These are phyloP conservation scores for Mesaphorura yosii DNA, from an alignment of 1,140 invertebrate species.

Conservation along the genomic window DNA sequence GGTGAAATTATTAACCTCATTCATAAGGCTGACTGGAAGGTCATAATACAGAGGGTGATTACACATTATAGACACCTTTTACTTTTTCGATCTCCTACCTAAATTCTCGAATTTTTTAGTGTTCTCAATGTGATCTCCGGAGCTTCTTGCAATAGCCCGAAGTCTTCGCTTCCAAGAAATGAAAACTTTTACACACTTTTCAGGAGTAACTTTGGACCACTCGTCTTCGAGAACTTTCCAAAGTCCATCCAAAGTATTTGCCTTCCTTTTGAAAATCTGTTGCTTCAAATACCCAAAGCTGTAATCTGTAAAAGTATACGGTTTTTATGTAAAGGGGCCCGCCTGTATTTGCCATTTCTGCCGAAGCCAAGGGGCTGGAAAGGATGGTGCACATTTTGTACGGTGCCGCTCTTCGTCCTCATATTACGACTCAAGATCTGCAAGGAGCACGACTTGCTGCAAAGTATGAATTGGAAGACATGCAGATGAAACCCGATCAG, in stretches of 20 bases:
- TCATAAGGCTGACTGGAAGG: too few species aligned
- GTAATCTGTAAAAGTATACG: too few species aligned
- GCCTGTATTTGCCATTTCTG: conserved; percentile 90
- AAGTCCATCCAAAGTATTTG: background rate
- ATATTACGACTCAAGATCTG: conserved; percentile 68
- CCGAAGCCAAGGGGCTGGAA: conserved; percentile 69
- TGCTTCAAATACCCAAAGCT: conserved; percentile 2
- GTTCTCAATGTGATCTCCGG: too few species aligned
- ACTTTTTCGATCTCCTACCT: background rate
- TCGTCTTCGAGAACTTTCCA: conserved; percentile 2
- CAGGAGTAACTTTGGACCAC: background rate
- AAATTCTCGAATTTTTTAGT: background rate
- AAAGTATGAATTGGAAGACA: conserved; percentile 80
- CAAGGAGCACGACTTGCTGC: conserved; percentile 54
- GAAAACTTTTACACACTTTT: background rate
- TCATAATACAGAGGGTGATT: background rate
- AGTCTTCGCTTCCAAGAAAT: background rate
- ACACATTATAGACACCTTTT: background rate
- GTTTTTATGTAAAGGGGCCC: conserved; percentile 62
- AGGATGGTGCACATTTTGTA: conserved; percentile 74
- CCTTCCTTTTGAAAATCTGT: background rate
- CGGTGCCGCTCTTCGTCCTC: conserved; percentile 79
- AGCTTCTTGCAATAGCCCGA: background rate
- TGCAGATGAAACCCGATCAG: conserved; percentile 83
- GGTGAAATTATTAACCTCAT: too few species aligned